Base-by-base conservation (phyloP, 2,888 invertebrate genomes). In the Acleris cristana region DNA sequence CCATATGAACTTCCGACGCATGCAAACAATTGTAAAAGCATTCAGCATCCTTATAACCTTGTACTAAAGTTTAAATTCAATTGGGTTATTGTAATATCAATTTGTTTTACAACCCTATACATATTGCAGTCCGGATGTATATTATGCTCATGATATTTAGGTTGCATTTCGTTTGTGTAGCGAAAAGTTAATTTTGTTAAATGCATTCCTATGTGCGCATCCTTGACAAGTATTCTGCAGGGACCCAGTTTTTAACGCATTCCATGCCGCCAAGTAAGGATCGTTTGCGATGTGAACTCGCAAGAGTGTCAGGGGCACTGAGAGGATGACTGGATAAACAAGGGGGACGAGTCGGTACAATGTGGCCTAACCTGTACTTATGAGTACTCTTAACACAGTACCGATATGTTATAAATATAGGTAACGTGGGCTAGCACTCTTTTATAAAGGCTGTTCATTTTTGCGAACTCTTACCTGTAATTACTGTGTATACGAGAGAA, bases 191-290 rank as follows among this genome's bases (percentile, higher is more conserved):
- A 26, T 14, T 56, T 63, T 26, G 55, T 68, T 12, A 23, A 54
- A 55, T 62, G 66, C 69, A 69, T 69, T 69, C 69, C 69, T 30
- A 44, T 23, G 53, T 75, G 76, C 76, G 79, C 75, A 72, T 73
- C 74, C 75, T 72, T 72, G 75, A 72, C 74, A 73, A 74, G 74
- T 73, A 79, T 75, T 74, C 71, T 71, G 76, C 74, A 74, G 81
- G 72, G 75, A 78, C 79, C 81, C 74, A 80, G 80, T 80, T 80
- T 82, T 84, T 85, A 87, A 88, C 40, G 40, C 12, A 40, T 40
- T 40, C 40, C 40, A 87, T 88, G 85, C 85, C 85, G 83, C 86
- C 82, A 84, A 75, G 75, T 71, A 75, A 77, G 82, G 83, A 40
- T 14, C 14, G 14, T 40, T 14, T 40, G 14, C 4, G 40, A 40